Evolutionary conservation across 1,140 invertebrate genomes (phyloP).

Genomic region (Penaeus indicus): DNA sequence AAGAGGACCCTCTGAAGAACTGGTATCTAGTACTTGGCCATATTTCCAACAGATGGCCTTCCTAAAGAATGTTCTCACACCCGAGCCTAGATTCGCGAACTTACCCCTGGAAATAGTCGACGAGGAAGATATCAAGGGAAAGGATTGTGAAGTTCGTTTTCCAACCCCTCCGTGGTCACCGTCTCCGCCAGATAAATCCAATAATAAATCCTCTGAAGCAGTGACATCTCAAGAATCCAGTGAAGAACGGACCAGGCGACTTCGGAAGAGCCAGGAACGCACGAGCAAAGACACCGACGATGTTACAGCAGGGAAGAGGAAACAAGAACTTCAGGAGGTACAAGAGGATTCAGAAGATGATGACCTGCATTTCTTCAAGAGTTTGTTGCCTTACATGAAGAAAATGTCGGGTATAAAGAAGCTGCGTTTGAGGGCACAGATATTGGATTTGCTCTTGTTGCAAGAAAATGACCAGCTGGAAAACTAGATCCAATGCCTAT

Average conservation of each 20-base stretch:
- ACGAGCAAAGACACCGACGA: background rate
- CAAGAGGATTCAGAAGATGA: background rate
- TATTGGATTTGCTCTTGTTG: background rate
- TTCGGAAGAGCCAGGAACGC: background rate
- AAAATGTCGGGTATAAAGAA: background rate
- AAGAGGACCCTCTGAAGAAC: too few relatives aligned
- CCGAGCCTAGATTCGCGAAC: too few relatives aligned
- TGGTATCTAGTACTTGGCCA: too few relatives aligned
- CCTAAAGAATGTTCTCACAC: too few relatives aligned
- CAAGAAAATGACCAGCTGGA: background rate
- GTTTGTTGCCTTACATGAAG: background rate
- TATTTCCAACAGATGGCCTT: too few relatives aligned
- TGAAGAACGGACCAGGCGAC: background rate
- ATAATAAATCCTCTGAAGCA: background rate
- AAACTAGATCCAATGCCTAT: background rate
- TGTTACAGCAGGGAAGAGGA: background rate
- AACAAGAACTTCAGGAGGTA: background rate
- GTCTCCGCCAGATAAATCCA: background rate
- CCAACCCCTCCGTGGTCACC: background rate
- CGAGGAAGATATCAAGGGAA: background rate
- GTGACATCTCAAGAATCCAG: background rate
- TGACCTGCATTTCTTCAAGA: slow-evolving; percentile 1
- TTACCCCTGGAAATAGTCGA: too few relatives aligned
- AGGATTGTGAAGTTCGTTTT: background rate
- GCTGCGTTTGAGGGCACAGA: background rate